Percentiles rank a stretch among this genome's conserved stretches.
phyloP scores from a whole-genome alignment of 2,797 vertebrate species.

The Paratrypauchen microcephalus region DNA sequence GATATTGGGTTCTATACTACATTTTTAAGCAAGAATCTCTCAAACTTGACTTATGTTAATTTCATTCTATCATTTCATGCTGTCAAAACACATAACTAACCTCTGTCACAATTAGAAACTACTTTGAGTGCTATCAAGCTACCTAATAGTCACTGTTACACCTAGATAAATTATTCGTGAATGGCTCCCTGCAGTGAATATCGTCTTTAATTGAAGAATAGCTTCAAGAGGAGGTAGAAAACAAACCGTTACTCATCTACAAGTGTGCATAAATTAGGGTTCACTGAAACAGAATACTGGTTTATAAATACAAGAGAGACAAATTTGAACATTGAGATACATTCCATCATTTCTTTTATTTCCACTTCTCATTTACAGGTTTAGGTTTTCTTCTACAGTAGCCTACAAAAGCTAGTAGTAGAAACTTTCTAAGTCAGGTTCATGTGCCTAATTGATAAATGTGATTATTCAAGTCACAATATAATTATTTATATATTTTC shows the following conservation, averaged over 20 bases:
- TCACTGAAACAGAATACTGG: background rate
- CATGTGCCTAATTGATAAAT: too few species aligned
- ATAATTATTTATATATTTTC: too few species aligned
- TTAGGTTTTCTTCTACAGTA: too few species aligned
- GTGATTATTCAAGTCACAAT: too few species aligned
- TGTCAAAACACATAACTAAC: background rate
- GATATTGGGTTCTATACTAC: too few species aligned
- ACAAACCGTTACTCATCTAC: background rate
- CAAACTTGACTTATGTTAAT: too few species aligned
- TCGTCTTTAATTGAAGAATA: background rate
- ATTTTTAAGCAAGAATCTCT: too few species aligned
- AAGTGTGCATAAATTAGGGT: background rate
- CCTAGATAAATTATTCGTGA: background rate
- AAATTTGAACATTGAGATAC: background rate
- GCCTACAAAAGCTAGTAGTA: too few species aligned
- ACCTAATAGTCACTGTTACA: background rate
- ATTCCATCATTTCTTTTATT: too few species aligned
- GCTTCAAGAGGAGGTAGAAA: background rate
- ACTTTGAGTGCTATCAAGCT: background rate
- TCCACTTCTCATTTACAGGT: too few species aligned
- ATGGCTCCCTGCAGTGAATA: background rate
- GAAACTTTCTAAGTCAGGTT: too few species aligned
- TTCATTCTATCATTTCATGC: too few species aligned
- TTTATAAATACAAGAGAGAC: background rate
- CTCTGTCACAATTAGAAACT: background rate